Evolutionary conservation across 2,888 invertebrate species (phyloP).

Genomic region (Thera obeliscata): DNA sequence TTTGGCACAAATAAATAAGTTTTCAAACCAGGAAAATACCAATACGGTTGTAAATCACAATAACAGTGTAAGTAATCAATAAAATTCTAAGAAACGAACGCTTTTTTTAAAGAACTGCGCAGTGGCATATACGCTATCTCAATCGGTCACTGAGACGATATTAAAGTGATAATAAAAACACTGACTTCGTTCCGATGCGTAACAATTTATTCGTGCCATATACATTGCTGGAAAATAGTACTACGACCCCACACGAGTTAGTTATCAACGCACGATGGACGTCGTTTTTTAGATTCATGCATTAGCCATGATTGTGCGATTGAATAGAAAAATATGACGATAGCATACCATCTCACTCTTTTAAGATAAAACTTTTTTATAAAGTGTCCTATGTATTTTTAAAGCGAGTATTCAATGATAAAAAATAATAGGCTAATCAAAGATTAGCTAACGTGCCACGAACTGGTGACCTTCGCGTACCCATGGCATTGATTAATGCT

Average conservation of each 20-base stretch:
- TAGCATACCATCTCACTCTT: neutral
- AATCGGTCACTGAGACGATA: conserved; percentile 66
- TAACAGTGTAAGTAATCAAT: conserved; percentile 20
- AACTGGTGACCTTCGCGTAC: conserved; percentile 71
- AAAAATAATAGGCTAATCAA: neutral
- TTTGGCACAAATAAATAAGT: conserved; percentile 19
- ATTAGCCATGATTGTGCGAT: neutral
- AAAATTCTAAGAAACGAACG: conserved; percentile 56
- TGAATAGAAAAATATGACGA: neutral
- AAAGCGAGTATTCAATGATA: neutral
- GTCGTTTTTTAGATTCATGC: conserved; percentile 3
- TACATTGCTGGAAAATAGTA: conserved; percentile 51
- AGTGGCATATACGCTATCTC: conserved; percentile 70
- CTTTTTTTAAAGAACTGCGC: conserved; percentile 69
- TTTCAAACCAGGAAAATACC: conserved; percentile 30
- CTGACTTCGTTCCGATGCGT: conserved; percentile 51
- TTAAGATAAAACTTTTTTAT: neutral
- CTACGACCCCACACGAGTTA: conserved; percentile 20
- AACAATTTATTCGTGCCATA: conserved; percentile 36
- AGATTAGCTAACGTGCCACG: conserved; percentile 45
- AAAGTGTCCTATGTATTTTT: neutral
- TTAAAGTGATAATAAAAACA: conserved; percentile 73
- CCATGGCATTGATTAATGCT: conserved; percentile 79
- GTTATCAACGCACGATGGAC: conserved; percentile 47
- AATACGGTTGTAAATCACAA: conserved; percentile 23